Evolutionary conservation across 2,113 vertebrate genomes (phyloP).

Genomic region (Butorides virescens): DNA sequence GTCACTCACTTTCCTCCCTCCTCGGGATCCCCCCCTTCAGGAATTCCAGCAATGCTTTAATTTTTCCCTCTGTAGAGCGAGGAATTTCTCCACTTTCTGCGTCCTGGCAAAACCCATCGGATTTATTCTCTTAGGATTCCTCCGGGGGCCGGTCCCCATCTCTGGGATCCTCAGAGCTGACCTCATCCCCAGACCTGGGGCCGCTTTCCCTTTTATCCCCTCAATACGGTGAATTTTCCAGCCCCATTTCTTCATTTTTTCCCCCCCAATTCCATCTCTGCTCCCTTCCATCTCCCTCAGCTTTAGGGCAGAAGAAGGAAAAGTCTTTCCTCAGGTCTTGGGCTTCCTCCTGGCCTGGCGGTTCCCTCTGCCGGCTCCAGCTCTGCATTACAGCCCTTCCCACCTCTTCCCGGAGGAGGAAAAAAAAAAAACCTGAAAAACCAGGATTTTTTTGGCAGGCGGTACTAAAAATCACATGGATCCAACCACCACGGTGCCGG

Average conservation of each 20-base stretch:
- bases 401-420: background rate
- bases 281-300: background rate
- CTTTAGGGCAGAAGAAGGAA: background rate
- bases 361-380: background rate
- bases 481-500: accelerated
- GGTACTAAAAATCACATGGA: background rate
- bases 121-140: background rate
- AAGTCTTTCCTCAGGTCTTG: background rate
- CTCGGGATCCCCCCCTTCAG: too few species aligned
- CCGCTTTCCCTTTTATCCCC: too few species aligned
- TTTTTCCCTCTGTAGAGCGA: too few species aligned
- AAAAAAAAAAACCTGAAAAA: background rate
- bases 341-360: background rate
- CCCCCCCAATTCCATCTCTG: accelerated
- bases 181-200: background rate
- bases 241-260: background rate
- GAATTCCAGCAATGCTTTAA: accelerated
- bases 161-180: background rate
- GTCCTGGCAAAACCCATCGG: too few species aligned
- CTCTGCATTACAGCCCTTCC: background rate
- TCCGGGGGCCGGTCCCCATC: background rate
- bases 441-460: background rate
- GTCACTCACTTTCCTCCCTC: background rate
- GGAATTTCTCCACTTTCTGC: background rate
- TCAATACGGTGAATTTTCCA: background rate